A percentile compares a stretch with the other conserved stretches of the same genome.
Evolutionary conservation across 1,140 invertebrate species (phyloP).

Genomic region (Gonatopus flavifemur): DNA sequence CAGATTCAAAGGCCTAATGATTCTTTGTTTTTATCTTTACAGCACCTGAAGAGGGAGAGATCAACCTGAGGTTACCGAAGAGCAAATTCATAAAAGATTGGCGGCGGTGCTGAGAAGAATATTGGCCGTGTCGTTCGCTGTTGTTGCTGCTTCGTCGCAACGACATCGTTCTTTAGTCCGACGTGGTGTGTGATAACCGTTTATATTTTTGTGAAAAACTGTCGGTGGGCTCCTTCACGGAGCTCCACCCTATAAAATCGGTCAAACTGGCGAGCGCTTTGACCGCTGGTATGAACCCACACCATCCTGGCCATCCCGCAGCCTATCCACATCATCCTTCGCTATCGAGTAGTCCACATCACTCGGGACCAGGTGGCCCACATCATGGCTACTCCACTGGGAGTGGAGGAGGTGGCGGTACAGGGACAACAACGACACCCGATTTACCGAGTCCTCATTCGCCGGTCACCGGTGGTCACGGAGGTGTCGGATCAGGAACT

Average conservation of each 20-base stretch:
- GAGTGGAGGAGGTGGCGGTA: constrained; percentile 39
- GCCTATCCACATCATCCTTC: constrained; percentile 56
- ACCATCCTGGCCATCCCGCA: constrained; percentile 50
- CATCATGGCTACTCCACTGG: constrained; percentile 49
- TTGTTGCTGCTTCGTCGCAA: too few relatives aligned
- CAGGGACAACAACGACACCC: constrained; percentile 49
- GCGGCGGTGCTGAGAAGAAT: too few relatives aligned
- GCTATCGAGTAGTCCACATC: constrained; percentile 56
- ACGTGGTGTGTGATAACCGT: too few relatives aligned
- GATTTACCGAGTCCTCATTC: constrained; percentile 51
- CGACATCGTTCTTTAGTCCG: too few relatives aligned
- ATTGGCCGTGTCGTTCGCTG: too few relatives aligned
- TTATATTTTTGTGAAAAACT: constrained; percentile 38
- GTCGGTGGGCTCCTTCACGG: constrained; percentile 52
- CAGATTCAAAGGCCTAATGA: too few relatives aligned
- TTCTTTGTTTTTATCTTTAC: too few relatives aligned
- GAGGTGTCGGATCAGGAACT: constrained; percentile 22
- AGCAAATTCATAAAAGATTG: too few relatives aligned
- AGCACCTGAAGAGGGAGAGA: too few relatives aligned
- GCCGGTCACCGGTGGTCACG: constrained; percentile 36
- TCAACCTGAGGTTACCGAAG: too few relatives aligned
- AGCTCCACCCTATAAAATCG: constrained; percentile 51
- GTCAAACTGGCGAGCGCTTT: constrained; percentile 59
- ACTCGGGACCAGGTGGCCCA: constrained; percentile 45
- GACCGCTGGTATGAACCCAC: constrained; percentile 60